Evolutionary conservation across 2,113 vertebrate species (phyloP).

Genomic region (Microcebus ravelobensis): DNA sequence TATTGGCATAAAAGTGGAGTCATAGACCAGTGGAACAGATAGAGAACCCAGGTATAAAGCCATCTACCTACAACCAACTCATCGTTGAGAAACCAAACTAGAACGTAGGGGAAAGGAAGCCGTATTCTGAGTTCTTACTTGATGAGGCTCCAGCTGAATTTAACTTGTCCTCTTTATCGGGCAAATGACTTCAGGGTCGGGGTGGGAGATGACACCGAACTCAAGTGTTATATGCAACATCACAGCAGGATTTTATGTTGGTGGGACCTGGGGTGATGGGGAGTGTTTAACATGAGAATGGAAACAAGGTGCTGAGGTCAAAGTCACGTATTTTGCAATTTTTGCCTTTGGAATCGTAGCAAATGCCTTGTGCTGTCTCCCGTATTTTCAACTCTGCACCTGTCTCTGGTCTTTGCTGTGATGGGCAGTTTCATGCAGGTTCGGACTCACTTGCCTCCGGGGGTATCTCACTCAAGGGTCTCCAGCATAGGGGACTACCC

Average conservation of each 20-base stretch:
- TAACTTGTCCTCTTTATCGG: neutral
- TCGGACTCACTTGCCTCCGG: neutral
- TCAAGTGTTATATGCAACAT: neutral
- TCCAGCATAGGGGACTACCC: neutral
- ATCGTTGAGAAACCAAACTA: too few relatives aligned
- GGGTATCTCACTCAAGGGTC: neutral
- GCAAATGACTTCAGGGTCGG: neutral
- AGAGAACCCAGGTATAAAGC: too few relatives aligned
- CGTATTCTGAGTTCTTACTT: neutral
- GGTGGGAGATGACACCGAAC: neutral
- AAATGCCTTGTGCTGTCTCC: neutral
- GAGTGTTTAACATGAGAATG: neutral
- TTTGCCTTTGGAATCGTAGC: neutral
- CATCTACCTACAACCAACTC: too few relatives aligned
- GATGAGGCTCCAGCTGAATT: neutral
- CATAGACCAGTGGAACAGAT: too few relatives aligned
- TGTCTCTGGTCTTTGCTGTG: neutral
- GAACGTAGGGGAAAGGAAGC: too few relatives aligned
- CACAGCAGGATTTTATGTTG: neutral
- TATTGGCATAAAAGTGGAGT: too few relatives aligned
- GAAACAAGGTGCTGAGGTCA: neutral
- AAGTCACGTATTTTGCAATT: neutral
- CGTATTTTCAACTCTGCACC: neutral
- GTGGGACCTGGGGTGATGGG: neutral
- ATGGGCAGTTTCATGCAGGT: fast-evolving